These are phyloP conservation scores for Cataglyphis albicans DNA, from an alignment of 2,888 invertebrate genomes.

Conservation along the genomic window DNA sequence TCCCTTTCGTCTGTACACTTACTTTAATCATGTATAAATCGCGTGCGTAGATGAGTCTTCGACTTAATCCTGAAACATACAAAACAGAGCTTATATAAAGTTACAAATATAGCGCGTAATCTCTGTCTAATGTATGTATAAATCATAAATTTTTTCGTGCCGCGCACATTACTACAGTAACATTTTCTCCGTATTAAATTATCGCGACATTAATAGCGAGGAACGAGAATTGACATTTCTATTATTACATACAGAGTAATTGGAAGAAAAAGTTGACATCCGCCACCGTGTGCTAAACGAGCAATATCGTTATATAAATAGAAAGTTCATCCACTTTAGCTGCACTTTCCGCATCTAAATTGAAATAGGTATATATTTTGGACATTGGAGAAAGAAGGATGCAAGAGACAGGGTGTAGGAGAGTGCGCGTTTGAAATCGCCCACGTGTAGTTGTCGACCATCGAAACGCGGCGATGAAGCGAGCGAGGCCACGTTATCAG, in stretches of 20 bases:
- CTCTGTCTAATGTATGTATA: no score
- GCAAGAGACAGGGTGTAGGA: neutral
- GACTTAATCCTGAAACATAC: neutral
- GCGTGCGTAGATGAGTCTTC: neutral
- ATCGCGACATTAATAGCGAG: neutral
- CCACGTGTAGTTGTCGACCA: neutral
- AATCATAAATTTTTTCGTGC: neutral
- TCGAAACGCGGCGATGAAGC: neutral
- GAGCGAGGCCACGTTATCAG: neutral
- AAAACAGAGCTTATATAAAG: neutral
- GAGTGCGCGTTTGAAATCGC: neutral
- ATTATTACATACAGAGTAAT: neutral
- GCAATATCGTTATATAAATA: neutral
- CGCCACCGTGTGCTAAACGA: neutral
- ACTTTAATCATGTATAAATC: no score
- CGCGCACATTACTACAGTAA: neutral
- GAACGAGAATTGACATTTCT: neutral
- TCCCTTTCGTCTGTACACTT: neutral
- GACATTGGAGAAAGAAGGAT: neutral
- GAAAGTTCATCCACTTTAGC: neutral
- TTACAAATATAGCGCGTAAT: neutral
- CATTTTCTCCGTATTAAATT: neutral
- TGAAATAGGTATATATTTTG: neutral
- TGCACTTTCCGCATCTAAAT: neutral
- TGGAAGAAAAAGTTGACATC: neutral